A percentile compares a stretch with the other conserved stretches of the same genome.
Evolutionary conservation across 64 coral and sea anemone genomes (phyloP).

Genomic region (Stylophora pistillata): DNA sequence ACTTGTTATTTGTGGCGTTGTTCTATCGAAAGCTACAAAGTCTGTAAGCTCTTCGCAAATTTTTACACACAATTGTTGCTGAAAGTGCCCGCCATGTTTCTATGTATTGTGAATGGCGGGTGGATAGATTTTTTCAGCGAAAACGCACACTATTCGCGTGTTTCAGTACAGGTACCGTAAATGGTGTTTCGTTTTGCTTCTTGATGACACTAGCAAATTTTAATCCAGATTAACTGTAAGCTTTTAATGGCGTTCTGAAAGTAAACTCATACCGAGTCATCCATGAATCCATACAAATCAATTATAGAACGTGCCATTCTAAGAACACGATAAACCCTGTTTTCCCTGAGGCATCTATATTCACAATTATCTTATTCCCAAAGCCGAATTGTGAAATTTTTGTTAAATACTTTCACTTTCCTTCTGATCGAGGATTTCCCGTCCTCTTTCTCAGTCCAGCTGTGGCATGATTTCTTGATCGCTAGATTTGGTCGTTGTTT

Average conservation of each 20-base stretch:
- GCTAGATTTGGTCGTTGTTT: too few relatives aligned
- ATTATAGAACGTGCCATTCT: too few relatives aligned
- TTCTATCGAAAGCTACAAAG: neutral
- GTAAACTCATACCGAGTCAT: neutral
- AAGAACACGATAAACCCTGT: too few relatives aligned
- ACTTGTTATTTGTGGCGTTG: neutral
- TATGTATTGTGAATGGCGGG: conserved; percentile 1
- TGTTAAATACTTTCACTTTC: too few relatives aligned
- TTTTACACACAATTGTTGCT: conserved; percentile 3
- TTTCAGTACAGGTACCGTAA: conserved; percentile 1
- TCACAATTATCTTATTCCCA: too few relatives aligned
- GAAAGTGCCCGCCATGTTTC: conserved; percentile 29
- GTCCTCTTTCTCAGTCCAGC: too few relatives aligned
- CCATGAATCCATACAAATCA: neutral
- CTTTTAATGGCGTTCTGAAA: neutral
- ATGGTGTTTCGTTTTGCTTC: neutral
- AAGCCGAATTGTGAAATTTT: too few relatives aligned
- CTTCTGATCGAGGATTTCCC: too few relatives aligned
- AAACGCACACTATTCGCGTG: neutral
- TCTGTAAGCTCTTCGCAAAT: neutral
- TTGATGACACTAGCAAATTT: neutral
- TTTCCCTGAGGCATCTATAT: too few relatives aligned
- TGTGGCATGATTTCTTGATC: too few relatives aligned
- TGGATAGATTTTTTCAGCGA: neutral
- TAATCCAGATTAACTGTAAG: conserved; percentile 9